Conservation (phyloP, 2,113 vertebrate species). For the Lucifuga dentata region DNA sequence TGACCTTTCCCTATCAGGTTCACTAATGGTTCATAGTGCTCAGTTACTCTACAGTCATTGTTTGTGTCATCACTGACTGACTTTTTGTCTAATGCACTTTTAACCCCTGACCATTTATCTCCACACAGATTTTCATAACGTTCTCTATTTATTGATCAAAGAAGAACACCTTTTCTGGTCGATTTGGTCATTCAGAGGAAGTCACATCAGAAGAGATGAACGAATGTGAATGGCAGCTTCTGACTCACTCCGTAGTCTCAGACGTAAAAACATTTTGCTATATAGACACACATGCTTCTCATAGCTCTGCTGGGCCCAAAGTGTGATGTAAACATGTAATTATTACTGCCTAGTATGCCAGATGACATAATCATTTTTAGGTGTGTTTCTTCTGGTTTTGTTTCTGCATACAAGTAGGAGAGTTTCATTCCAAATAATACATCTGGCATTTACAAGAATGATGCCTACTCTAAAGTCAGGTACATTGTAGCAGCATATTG, state of each 20-base stretch:
- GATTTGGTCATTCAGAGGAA: no score
- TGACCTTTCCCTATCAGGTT: background rate
- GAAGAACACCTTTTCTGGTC: no score
- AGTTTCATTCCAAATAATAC: conserved; percentile 17
- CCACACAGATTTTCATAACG: background rate
- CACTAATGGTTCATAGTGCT: no score
- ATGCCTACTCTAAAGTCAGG: background rate
- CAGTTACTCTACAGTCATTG: background rate
- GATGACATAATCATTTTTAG: conserved; percentile 16
- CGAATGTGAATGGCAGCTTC: background rate
- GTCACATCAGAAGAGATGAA: background rate
- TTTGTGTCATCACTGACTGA: background rate
- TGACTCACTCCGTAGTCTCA: conserved; percentile 29
- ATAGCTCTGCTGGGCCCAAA: background rate
- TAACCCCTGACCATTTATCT: background rate
- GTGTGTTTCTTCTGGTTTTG: conserved; percentile 17
- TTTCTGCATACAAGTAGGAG: background rate
- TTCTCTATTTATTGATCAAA: background rate
- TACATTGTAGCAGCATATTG: conserved; percentile 22
- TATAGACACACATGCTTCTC: conserved; percentile 16
- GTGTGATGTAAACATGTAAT: conserved; percentile 48
- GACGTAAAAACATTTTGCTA: background rate
- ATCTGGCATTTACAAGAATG: conserved; percentile 12
- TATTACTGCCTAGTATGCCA: background rate
- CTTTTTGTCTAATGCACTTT: conserved; percentile 11